Percentiles rank a stretch among this genome's conserved stretches.
phyloP scores from a whole-genome alignment of 1,140 invertebrate genomes.

The Campoletis sonorensis region DNA sequence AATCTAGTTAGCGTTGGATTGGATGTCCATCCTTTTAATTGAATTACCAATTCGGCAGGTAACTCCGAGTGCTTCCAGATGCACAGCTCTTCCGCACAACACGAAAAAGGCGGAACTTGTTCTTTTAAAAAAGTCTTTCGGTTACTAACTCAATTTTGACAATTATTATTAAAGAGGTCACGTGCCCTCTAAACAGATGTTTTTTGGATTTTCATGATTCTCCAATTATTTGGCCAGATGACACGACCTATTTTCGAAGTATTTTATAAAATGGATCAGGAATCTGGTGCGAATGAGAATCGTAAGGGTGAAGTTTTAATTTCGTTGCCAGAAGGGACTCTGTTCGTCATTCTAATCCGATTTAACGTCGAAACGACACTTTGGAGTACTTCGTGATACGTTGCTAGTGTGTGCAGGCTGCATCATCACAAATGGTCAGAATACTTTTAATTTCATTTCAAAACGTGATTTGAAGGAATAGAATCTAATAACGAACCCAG shows the following conservation, averaged over 20 bases:
- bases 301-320: background rate
- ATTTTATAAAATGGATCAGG: background rate
- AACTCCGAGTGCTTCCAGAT: background rate
- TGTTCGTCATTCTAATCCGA: conserved; percentile 9
- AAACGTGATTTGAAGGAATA: no score
- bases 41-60: background rate
- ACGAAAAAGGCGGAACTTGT: background rate
- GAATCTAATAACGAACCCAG: no score
- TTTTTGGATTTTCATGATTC: no score
- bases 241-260: background rate
- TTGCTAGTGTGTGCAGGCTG: background rate
- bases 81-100: background rate
- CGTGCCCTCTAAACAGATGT: no score
- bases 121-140: no score
- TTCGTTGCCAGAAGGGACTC: background rate
- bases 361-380: background rate
- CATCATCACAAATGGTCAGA: background rate
- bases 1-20: background rate
- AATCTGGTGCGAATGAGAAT: background rate
- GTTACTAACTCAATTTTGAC: no score
- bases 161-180: no score
- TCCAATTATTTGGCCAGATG: background rate
- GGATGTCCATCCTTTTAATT: background rate
- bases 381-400: background rate
- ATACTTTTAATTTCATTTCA: no score